A percentile compares a stretch with the other conserved stretches of the same genome.
Conservation (phyloP, 37 sponge, comb jelly and placozoan species). For the Spongia lamella region DNA sequence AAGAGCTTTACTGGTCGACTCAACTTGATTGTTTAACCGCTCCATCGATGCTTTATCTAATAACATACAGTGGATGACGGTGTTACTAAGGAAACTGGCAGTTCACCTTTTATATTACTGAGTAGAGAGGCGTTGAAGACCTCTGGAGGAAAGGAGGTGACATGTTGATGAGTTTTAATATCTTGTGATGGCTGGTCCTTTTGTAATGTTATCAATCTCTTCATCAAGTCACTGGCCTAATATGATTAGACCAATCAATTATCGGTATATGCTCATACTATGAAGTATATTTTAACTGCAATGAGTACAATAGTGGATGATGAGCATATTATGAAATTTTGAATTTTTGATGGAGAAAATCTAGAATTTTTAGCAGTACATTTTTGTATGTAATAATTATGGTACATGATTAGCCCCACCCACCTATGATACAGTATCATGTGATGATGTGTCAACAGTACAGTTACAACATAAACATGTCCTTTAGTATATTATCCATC, state of each 20-base stretch:
- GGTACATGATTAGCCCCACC: too few relatives aligned
- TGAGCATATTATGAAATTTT: too few relatives aligned
- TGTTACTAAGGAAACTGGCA: not conserved
- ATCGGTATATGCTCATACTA: too few relatives aligned
- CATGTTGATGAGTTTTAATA: constrained; percentile 29
- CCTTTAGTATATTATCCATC: too few relatives aligned
- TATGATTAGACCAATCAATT: not conserved
- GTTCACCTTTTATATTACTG: constrained; percentile 47
- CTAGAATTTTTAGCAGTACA: too few relatives aligned
- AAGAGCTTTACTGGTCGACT: constrained; percentile 47
- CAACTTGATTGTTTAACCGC: constrained; percentile 30
- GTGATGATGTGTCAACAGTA: too few relatives aligned
- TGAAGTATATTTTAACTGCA: too few relatives aligned
- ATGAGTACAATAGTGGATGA: too few relatives aligned
- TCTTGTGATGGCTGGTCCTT: constrained; percentile 36
- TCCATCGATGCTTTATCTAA: constrained; percentile 57
- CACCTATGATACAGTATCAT: too few relatives aligned
- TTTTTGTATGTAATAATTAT: too few relatives aligned
- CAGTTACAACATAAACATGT: too few relatives aligned
- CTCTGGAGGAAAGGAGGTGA: constrained; percentile 54
- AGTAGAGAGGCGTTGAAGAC: constrained; percentile 41
- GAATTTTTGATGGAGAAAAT: too few relatives aligned
- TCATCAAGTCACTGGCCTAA: constrained; percentile 62
- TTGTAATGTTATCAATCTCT: constrained; percentile 48
- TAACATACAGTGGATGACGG: not conserved